Conservation (phyloP, 2,888 invertebrate species). For the Pharmacophagus antenor region DNA sequence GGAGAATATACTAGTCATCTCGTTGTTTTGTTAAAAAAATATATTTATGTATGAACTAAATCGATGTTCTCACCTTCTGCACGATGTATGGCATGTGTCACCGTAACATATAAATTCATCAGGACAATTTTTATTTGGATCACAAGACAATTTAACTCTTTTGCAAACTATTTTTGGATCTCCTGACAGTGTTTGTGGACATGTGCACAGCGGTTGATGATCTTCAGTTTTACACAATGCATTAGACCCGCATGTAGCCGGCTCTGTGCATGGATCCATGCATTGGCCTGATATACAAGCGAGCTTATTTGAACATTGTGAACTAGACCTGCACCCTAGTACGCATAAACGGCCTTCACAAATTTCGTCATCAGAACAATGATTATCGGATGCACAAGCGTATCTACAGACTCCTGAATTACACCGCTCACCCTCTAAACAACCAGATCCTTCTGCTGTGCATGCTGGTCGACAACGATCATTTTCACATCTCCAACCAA, state of each 20-base stretch:
- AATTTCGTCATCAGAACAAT: slow-evolving; percentile 92
- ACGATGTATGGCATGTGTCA: slow-evolving; percentile 88
- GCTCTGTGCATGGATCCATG: slow-evolving; percentile 86
- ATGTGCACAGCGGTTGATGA: slow-evolving; percentile 88
- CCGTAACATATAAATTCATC: slow-evolving; percentile 88
- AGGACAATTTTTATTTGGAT: slow-evolving; percentile 84
- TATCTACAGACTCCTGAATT: slow-evolving; percentile 89
- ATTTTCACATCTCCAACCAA: slow-evolving; percentile 87
- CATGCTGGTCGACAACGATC: slow-evolving; percentile 89
- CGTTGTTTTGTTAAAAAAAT: neutral
- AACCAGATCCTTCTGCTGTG: slow-evolving; percentile 84
- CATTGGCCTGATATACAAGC: slow-evolving; percentile 91
- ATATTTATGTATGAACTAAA: neutral
- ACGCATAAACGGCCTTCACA: slow-evolving; percentile 90
- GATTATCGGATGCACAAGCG: slow-evolving; percentile 90
- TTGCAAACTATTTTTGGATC: slow-evolving; percentile 88
- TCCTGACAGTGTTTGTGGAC: slow-evolving; percentile 86
- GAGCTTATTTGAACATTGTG: slow-evolving; percentile 86
- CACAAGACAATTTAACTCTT: slow-evolving; percentile 84
- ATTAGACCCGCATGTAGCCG: slow-evolving; percentile 91
- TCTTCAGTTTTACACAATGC: slow-evolving; percentile 86
- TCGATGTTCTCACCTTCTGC: slow-evolving; percentile 81
- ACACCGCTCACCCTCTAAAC: slow-evolving; percentile 91
- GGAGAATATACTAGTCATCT: neutral
- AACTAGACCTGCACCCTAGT: slow-evolving; percentile 90